Percentiles rank a stretch among this genome's conserved stretches.
These are phyloP conservation scores for Drosophila cardini DNA, from an alignment of 1,140 invertebrate genomes.

Conservation along the genomic window DNA sequence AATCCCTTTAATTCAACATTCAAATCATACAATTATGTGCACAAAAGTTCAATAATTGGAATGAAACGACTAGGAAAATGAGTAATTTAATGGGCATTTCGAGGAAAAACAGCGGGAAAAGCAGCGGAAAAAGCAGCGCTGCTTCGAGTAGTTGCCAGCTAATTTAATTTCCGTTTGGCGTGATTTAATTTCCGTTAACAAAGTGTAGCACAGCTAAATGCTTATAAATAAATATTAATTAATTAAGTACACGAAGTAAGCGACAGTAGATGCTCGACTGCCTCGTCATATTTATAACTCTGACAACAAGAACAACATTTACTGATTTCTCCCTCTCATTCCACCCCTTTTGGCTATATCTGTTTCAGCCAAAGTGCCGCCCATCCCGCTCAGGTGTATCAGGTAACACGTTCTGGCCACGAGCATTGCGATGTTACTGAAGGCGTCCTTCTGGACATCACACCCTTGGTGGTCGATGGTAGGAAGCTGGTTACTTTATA, in stretches of 20 bases:
- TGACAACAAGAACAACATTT: conserved; percentile 27
- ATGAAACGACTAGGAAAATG: conserved; percentile 18
- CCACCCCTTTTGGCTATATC: conserved; percentile 19
- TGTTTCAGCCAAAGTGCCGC: conserved; percentile 65
- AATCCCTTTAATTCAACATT: not conserved
- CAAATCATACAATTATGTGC: not conserved
- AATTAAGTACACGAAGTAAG: conserved; percentile 62
- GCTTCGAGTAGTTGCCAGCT: conserved; percentile 47
- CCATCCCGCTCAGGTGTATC: conserved; percentile 87
- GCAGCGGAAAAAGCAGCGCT: not conserved
- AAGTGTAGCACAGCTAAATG: conserved; percentile 43
- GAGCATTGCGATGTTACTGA: conserved; percentile 89
- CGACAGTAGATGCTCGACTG: conserved; percentile 34
- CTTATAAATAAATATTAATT: conserved; percentile 83
- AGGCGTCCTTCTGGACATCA: conserved; percentile 88
- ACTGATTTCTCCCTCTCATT: conserved; percentile 2
- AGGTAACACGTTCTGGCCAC: conserved; percentile 88
- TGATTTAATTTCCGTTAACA: conserved; percentile 76
- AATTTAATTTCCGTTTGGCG: conserved; percentile 77
- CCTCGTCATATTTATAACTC: conserved; percentile 72
- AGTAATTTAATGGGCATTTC: conserved; percentile 16
- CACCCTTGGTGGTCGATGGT: conserved; percentile 87
- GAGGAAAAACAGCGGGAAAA: not conserved
- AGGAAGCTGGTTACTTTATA: conserved; percentile 88
- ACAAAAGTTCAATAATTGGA: conserved; percentile 17